Percentiles rank a stretch among this genome's conserved stretches.
Conservation (phyloP, 2,888 invertebrate species). For the Tetrapedia diversipes region DNA sequence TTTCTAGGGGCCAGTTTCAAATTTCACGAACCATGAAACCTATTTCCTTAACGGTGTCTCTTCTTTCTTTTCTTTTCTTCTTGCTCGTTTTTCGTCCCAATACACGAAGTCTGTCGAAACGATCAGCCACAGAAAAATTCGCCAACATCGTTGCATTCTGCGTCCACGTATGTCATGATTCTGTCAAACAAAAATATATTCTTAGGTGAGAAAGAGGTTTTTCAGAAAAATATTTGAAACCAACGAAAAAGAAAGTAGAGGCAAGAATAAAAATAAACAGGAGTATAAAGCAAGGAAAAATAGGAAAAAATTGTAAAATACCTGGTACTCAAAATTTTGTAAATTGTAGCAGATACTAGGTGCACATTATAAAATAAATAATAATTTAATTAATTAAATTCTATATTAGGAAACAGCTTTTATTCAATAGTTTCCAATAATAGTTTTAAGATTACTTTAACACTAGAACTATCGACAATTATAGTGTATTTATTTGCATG, state of each 20-base stretch:
- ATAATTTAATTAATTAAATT: no score
- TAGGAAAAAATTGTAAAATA: neutral
- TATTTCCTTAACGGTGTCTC: conserved; percentile 39
- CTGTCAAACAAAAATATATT: conserved; percentile 17
- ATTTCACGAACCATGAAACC: conserved; percentile 41
- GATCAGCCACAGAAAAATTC: conserved; percentile 38
- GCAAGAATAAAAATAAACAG: neutral
- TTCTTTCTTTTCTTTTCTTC: conserved; percentile 35
- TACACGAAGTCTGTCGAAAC: conserved; percentile 37
- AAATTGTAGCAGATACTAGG: no score
- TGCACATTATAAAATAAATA: no score
- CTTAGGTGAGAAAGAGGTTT: conserved; percentile 27
- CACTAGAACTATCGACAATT: no score
- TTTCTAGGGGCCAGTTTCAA: conserved; percentile 28
- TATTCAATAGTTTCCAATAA: no score
- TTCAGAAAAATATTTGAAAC: neutral
- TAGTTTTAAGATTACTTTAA: no score
- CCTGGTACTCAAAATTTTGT: no score
- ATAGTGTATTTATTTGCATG: no score
- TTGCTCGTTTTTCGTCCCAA: conserved; percentile 34
- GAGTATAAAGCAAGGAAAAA: neutral
- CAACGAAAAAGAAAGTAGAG: no score
- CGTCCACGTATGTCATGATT: neutral
- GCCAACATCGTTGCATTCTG: conserved; percentile 7
- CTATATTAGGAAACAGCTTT: no score